These are phyloP conservation scores for Elgaria multicarinata DNA, from an alignment of 2,113 vertebrate species.

Conservation along the genomic window DNA sequence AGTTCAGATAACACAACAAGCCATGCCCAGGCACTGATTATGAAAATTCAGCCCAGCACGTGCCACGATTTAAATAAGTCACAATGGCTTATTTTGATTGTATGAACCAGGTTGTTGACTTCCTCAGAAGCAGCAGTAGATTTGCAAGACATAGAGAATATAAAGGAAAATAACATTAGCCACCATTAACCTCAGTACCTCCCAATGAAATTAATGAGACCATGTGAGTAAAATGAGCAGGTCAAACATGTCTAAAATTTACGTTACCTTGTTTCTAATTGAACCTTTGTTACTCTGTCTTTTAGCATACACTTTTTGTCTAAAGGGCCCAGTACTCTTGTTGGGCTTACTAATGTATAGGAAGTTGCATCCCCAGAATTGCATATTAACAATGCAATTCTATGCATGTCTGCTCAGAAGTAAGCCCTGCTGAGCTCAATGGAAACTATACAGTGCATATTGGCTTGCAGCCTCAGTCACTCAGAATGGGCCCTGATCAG, in stretches of 20 bases:
- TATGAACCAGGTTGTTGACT: background rate
- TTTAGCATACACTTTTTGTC: background rate
- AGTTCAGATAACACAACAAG: too few relatives aligned
- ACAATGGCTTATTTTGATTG: too few relatives aligned
- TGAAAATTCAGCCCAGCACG: too few relatives aligned
- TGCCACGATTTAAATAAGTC: too few relatives aligned
- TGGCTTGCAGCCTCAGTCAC: background rate
- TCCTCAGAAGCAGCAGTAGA: background rate
- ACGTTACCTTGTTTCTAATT: background rate
- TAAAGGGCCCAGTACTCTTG: background rate
- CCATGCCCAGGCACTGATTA: too few relatives aligned
- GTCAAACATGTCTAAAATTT: background rate
- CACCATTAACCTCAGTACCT: background rate
- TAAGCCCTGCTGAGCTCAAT: too few relatives aligned
- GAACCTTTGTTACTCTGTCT: background rate
- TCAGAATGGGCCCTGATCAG: background rate
- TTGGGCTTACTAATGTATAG: background rate
- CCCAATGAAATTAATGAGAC: background rate
- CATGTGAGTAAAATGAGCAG: background rate
- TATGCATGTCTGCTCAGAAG: too few relatives aligned
- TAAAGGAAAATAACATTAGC: background rate
- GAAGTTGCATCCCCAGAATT: background rate
- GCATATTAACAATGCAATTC: too few relatives aligned
- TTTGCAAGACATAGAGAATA: background rate
- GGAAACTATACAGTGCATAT: too few relatives aligned